Base-by-base conservation (phyloP, 2,797 vertebrate genomes). In the Xyrichtys novacula region DNA sequence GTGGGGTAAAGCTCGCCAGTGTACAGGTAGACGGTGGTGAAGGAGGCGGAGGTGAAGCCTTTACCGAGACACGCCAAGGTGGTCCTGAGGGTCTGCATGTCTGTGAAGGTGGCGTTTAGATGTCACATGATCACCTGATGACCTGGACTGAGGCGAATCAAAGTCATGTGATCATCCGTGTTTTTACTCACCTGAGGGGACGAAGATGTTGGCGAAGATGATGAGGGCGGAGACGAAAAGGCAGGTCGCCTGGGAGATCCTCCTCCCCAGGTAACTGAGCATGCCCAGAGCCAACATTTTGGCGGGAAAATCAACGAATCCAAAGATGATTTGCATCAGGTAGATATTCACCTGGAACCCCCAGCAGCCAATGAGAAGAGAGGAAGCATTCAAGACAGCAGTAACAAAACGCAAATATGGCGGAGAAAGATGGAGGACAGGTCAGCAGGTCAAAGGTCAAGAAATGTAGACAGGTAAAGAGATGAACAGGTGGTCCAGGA, bases 1-100 rank as follows among this genome's bases (percentile, higher is more conserved):
- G 96, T 97, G 14, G 96, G 96, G 84, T 96, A 96, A 1, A 96
- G 93, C 68, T 97, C 96, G 34, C 95, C 94, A 0, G 94, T 95
- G 81, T 90, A 96, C 60, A 96, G 91, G 80, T 96, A 96, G 15
- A 95, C 80, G 0, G 93, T 95, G 69, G 94, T 95, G 84, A 97
- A 96, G 36, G 94, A 95, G 2, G 94, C 90, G 0, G 95, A 95
- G 16, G 94, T 94, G 54, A 95, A 95, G 17, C 89, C 95, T 80
- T 97, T 96, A 28, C 95, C 96, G 0, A 96, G 72, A 4, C 95
- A 95, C 0, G 95, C 95, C 43, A 96, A 55, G 0, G 80, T 74
- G 0, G 95, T 95, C 63, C 95, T 88, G 42, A 93, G 0, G 0
- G 71, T 67, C 84, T 94, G 93, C 94, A 93, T 84, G 3, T 93